Percentiles rank a stretch among this genome's conserved stretches.
These are phyloP conservation scores for Rhinogobio ventralis DNA, from an alignment of 2,797 vertebrate species.

Conservation along the genomic window DNA sequence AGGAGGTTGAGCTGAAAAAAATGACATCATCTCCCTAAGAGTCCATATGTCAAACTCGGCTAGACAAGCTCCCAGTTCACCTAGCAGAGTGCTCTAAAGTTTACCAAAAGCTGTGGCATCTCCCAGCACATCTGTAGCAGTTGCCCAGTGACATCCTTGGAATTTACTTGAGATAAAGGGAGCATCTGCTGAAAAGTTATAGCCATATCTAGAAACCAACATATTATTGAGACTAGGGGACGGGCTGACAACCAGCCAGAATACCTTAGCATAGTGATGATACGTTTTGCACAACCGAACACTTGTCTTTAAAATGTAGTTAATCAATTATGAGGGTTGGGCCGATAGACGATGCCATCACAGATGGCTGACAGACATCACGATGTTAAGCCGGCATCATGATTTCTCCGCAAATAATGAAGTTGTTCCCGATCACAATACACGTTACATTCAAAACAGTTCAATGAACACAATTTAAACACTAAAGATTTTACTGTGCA, in stretches of 20 bases:
- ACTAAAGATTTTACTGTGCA: no score
- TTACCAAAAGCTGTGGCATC: constrained; percentile 43
- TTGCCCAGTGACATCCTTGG: constrained; percentile 64
- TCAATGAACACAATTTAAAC: no score
- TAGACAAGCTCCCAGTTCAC: constrained; percentile 52
- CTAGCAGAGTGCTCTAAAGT: neutral
- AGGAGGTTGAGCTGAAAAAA: constrained; percentile 56
- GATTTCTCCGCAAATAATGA: no score
- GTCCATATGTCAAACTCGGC: constrained; percentile 60
- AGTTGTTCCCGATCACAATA: no score
- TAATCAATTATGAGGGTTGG: no score
- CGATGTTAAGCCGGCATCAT: no score
- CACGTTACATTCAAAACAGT: no score
- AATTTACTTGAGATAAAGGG: constrained; percentile 57
- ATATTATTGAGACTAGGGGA: neutral
- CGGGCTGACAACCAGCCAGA: neutral
- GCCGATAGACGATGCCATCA: no score
- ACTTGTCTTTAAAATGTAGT: neutral
- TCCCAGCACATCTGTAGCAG: constrained; percentile 61
- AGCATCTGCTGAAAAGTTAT: constrained; percentile 42
- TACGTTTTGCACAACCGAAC: neutral
- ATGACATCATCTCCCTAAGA: constrained; percentile 40
- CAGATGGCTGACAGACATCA: no score
- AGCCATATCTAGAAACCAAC: neutral
- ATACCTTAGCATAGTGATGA: neutral